A percentile compares a stretch with the other conserved stretches of the same genome.
These are phyloP conservation scores for Toxostoma redivivum DNA, from an alignment of 2,113 vertebrate genomes.

Conservation along the genomic window DNA sequence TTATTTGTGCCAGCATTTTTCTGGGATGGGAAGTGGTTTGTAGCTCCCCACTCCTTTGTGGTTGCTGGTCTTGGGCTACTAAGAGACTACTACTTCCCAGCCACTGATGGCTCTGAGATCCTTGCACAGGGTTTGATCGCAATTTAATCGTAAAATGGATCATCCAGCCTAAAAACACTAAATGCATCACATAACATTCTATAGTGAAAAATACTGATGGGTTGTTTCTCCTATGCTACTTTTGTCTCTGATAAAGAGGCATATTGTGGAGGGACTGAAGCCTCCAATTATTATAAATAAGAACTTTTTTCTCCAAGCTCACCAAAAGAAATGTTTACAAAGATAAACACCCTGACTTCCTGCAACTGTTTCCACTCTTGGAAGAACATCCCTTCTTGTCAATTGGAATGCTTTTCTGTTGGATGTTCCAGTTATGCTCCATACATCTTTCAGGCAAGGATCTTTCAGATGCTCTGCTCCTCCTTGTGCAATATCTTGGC, in stretches of 20 bases:
- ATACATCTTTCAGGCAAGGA: neutral
- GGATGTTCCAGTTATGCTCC: neutral
- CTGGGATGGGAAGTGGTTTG: neutral
- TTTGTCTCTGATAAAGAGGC: neutral
- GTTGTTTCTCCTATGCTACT: neutral
- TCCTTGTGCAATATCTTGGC: neutral
- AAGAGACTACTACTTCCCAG: neutral
- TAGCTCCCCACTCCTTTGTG: neutral
- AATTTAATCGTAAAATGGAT: neutral
- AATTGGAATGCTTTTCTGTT: neutral
- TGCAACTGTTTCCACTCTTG: neutral
- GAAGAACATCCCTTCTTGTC: neutral
- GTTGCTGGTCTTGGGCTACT: neutral
- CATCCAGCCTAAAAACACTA: neutral
- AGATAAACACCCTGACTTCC: neutral
- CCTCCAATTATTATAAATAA: neutral
- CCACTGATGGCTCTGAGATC: neutral
- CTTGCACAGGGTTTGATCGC: neutral
- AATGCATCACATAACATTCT: neutral
- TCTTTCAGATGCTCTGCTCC: neutral
- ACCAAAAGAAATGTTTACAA: neutral
- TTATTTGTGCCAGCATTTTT: neutral
- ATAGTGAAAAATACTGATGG: neutral
- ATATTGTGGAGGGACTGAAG: neutral
- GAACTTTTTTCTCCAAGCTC: neutral